Evolutionary conservation across 2,797 vertebrate genomes (phyloP), one percentile per base, ranked within the genome.

Genomic region (Fundulus diaphanus): DNA sequence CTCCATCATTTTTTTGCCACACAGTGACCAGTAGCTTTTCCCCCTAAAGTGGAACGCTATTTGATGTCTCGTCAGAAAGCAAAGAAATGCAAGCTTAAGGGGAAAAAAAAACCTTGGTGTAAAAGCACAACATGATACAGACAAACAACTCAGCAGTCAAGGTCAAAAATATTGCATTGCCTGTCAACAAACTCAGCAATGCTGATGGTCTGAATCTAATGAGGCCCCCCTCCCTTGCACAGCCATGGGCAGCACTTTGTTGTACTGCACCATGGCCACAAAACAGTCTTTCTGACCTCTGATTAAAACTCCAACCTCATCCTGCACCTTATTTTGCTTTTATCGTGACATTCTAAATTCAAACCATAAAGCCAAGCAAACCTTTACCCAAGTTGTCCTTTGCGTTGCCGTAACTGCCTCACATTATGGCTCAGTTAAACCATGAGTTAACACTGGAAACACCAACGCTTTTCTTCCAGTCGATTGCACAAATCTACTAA

Each of bases 131-230:
- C 86, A 88, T 87, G 91, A 93, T 90, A 89, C 82, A 74, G 85
- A 85, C 87, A 82, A 90, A 89, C 87, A 85, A 77, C 59, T 80
- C 56, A 0, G 75, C 42, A 1, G 74, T 78, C 85, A 93, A 93
- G 91, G 92, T 93, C 89, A 91, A 88, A 92, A 91, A 92, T 92
- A 93, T 92, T 88, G 84, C 88, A 79, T 93, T 90, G 88, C 92
- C 88, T 78, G 88, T 90, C 87, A 88, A 89, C 88, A 82, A 72
- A 85, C 87, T 80, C 59, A 18, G 86, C 90, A 86, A 31, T 93
- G 91, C 93, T 93, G 92, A 92, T 87, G 85, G 90, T 81, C 82
- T 31, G 79, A 85, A 88, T 90, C 85, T 83, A 90, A 88, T 79
- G 82, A 86, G 79, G 78, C 49, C 76, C 54, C 68, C 84, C 31